Evolutionary conservation across 2,113 vertebrate genomes (phyloP), one percentile per base, ranked within the genome.

Genomic region (Lophochroa leadbeateri): DNA sequence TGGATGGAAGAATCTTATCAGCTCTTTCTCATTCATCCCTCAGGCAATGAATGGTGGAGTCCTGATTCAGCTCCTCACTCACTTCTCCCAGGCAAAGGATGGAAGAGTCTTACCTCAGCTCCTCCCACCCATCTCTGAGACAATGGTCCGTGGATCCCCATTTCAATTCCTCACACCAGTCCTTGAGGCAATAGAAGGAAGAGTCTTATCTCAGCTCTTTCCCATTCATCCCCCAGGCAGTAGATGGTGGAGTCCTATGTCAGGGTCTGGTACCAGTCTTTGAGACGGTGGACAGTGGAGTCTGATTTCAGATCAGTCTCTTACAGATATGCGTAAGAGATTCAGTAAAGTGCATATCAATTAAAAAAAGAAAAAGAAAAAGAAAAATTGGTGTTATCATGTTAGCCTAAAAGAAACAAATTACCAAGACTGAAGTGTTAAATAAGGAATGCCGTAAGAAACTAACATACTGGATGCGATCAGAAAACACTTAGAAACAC

Each of bases 331-430:
- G 13, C 17, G 20, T 14, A 43, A 63, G 9, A 41, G 5, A 35
- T 47, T 64, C 44, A 72, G 9, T 13, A 7, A 24, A 12, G 35
- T 8, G 0, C 9, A 58, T n/a, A 11, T 63, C 13, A 58, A 37
- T 17, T 3, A 24, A 76, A 65, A 46, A 60, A 57, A 20, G n/a
- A n/a, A 9, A 12, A 55, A 8, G 4, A 12, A 19, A 57, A n/a
- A 1, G 2, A 60, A 93, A 71, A 78, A 12, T 2, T 13, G 1
- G 0, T 43, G 9, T 35, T 82, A 6, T 41, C 4, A 4, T 50
- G 27, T 65, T 49, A 67, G 9, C 35, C 28, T 29, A 63, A 67
- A 58, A 24, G 4, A 47, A 85, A 28, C 3, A 43, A 69, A 43
- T 53, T 33, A 8, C 2, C 5, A 10, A 25, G 2, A 4, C 8